phyloP scores from a whole-genome alignment of 2,888 invertebrate species.

The Copidosoma aretas region DNA sequence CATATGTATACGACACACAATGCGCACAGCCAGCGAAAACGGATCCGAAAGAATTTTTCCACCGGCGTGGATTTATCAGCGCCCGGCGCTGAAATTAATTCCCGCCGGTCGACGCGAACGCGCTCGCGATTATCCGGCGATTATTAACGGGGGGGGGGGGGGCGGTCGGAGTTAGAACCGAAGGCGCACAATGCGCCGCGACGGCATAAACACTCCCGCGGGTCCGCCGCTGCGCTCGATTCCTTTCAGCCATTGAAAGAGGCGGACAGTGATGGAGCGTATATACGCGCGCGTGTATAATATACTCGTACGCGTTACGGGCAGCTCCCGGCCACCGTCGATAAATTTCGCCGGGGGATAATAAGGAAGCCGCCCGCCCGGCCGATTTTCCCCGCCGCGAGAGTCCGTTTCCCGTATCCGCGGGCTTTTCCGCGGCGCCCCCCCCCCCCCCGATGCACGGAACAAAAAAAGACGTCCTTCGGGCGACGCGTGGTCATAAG shows the following conservation, averaged over 20 bases:
- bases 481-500: neutral
- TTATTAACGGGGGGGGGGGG: too few relatives aligned
- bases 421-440: constrained; percentile 2
- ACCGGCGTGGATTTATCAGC: neutral
- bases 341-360: neutral
- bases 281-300: neutral
- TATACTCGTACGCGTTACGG: too few relatives aligned
- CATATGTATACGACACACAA: neutral
- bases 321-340: too few relatives aligned
- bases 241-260: neutral
- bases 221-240: too few relatives aligned
- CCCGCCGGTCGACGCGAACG: neutral
- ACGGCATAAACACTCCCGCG: too few relatives aligned
- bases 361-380: constrained; percentile 6
- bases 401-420: neutral
- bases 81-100: neutral
- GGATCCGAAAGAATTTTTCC: too few relatives aligned
- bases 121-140: neutral
- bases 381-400: neutral
- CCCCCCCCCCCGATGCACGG: too few relatives aligned
- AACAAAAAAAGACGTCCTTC: neutral
- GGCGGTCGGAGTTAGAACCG: neutral
- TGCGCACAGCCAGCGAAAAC: too few relatives aligned
- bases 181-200: neutral
- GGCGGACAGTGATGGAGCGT: constrained; percentile 18